Evolutionary conservation across 2,797 vertebrate species (phyloP).

Genomic region (Ficedula albicollis): DNA sequence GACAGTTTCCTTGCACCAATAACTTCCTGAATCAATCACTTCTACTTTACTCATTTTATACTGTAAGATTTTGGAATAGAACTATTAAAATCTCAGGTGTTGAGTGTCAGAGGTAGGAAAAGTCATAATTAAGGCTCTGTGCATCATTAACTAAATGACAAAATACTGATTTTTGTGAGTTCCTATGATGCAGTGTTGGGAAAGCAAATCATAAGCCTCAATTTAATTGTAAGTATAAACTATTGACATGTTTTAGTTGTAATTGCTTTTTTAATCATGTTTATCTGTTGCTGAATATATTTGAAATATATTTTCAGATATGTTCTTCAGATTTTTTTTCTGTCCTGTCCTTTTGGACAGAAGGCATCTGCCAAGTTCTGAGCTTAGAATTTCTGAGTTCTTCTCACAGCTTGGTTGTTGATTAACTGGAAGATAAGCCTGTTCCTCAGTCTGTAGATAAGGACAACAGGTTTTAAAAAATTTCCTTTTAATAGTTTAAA

Average conservation of each 20-base stretch:
- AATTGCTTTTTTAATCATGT: background rate
- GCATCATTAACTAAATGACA: background rate
- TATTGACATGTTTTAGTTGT: background rate
- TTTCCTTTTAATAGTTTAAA: background rate
- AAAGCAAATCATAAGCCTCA: background rate
- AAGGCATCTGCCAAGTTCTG: background rate
- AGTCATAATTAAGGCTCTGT: background rate
- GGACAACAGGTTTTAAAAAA: background rate
- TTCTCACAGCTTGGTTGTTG: background rate
- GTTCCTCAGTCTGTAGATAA: background rate
- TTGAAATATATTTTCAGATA: background rate
- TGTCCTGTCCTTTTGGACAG: background rate
- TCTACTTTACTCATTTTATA: background rate
- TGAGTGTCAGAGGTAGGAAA: background rate
- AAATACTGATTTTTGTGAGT: background rate
- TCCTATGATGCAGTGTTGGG: background rate
- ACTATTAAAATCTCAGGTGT: background rate
- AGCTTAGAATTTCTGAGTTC: background rate
- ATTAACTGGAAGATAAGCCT: background rate
- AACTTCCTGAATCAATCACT: background rate
- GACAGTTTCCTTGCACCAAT: background rate
- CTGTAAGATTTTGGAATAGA: background rate
- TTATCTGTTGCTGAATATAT: background rate
- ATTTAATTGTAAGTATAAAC: background rate
- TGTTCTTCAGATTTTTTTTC: background rate